Conservation (phyloP, 2,113 vertebrate genomes). For the Chitala chitala region DNA sequence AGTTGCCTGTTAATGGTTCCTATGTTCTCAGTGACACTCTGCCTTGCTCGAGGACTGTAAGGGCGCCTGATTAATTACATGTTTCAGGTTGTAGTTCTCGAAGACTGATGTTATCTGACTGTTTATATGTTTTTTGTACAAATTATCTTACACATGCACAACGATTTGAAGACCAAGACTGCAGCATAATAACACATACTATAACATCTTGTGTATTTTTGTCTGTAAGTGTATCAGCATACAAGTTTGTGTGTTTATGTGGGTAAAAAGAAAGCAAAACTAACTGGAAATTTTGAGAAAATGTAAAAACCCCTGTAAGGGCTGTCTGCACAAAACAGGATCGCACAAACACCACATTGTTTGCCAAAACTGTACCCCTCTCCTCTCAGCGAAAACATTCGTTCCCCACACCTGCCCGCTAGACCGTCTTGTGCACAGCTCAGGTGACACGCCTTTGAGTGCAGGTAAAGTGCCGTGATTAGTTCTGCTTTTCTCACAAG, state of each 20-base stretch:
- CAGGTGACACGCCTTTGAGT: constrained; percentile 56
- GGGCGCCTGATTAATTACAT: background rate
- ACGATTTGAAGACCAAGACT: too few relatives aligned
- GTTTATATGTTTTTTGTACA: background rate
- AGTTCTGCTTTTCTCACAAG: constrained; percentile 52
- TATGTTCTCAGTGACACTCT: background rate
- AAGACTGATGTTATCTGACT: too few relatives aligned
- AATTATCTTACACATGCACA: background rate
- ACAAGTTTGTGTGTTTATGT: too few relatives aligned
- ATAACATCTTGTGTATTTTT: too few relatives aligned
- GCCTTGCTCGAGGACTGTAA: background rate
- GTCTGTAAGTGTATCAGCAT: too few relatives aligned
- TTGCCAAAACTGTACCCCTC: background rate
- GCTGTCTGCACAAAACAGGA: too few relatives aligned
- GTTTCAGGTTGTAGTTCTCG: too few relatives aligned
- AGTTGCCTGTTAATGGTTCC: background rate
- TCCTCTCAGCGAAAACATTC: background rate
- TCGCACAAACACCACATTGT: background rate
- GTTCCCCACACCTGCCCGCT: constrained; percentile 11
- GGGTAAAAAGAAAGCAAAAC: too few relatives aligned
- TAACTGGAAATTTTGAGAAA: too few relatives aligned
- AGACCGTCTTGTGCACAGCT: constrained; percentile 38
- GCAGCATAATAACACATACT: too few relatives aligned
- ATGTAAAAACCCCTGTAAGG: too few relatives aligned
- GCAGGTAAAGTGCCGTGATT: constrained; percentile 62